These are phyloP conservation scores for Ectropis grisescens DNA, from an alignment of 1,140 invertebrate species.

Conservation along the genomic window DNA sequence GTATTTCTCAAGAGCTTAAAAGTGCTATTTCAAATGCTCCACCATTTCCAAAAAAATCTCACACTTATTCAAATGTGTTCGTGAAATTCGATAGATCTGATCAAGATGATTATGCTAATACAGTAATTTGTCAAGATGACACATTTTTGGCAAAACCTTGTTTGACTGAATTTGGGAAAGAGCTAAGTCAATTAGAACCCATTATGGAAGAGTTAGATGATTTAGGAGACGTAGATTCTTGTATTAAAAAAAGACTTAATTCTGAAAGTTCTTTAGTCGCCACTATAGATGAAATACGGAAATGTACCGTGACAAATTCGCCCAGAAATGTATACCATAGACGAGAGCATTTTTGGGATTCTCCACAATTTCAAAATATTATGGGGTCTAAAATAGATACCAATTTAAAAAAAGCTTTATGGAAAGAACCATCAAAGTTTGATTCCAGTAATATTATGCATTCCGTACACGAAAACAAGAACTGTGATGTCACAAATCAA, in stretches of 20 bases:
- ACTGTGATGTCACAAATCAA: conserved; percentile 12
- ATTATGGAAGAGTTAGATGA: conserved; percentile 74
- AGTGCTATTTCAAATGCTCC: conserved; percentile 56
- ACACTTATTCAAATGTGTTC: conserved; percentile 57
- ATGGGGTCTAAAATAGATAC: conserved; percentile 45
- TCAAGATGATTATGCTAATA: conserved; percentile 72
- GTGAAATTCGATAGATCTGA: conserved; percentile 49
- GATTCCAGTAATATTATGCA: conserved; percentile 57
- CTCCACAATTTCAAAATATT: conserved; percentile 43
- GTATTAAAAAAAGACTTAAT: conserved; percentile 54
- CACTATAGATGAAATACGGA: conserved; percentile 76
- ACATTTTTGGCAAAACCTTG: conserved; percentile 71
- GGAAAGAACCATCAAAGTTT: conserved; percentile 62
- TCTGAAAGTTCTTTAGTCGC: conserved; percentile 74
- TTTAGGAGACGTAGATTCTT: conserved; percentile 44
- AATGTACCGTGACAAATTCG: conserved; percentile 70
- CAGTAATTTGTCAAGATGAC: conserved; percentile 66
- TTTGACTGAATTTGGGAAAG: conserved; percentile 68
- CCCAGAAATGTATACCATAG: conserved; percentile 72
- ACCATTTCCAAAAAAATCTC: conserved; percentile 49
- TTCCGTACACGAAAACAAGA: conserved; percentile 50
- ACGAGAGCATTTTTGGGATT: conserved; percentile 69
- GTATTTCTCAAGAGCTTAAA: conserved; percentile 53
- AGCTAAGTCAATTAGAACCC: conserved; percentile 70
- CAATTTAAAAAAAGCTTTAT: conserved; percentile 54